These are phyloP conservation scores for Argyresthia goedartella DNA, from an alignment of 2,888 invertebrate species.

Conservation along the genomic window DNA sequence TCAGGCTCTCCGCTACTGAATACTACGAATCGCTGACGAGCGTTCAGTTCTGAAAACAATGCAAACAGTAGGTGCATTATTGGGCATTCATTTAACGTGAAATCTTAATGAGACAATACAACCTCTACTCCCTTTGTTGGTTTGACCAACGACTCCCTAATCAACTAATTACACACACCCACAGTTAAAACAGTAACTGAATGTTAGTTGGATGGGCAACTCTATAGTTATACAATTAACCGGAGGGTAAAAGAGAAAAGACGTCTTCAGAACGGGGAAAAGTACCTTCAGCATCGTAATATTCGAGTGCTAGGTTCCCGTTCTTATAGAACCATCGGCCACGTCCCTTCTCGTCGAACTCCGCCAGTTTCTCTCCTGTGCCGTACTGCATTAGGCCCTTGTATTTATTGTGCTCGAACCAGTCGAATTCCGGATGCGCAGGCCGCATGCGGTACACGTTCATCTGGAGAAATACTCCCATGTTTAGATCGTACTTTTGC, in stretches of 20 bases:
- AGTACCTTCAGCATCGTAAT: conserved; percentile 56
- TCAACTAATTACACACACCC: too few species aligned
- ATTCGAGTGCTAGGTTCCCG: conserved; percentile 47
- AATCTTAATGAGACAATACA: too few species aligned
- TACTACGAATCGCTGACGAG: conserved; percentile 48
- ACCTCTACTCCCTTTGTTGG: too few species aligned
- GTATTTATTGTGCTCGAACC: conserved; percentile 52
- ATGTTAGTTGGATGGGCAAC: too few species aligned
- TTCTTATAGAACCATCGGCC: conserved; percentile 51
- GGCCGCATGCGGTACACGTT: conserved; percentile 60
- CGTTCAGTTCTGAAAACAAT: conserved; percentile 40
- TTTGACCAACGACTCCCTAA: too few species aligned
- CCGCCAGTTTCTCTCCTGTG: conserved; percentile 45
- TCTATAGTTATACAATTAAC: too few species aligned
- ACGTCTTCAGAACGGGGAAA: too few species aligned
- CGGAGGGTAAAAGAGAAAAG: too few species aligned
- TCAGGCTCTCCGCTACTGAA: conserved; percentile 53
- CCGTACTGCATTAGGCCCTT: conserved; percentile 42
- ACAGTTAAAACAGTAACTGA: too few species aligned
- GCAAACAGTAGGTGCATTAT: background rate
- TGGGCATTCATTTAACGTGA: too few species aligned
- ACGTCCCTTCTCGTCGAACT: conserved; percentile 46
- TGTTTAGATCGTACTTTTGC: background rate
- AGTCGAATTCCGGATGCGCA: conserved; percentile 53
- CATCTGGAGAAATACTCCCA: too few species aligned